Conservation (phyloP, 2,113 vertebrate species). For the Syrmaticus mikado region DNA sequence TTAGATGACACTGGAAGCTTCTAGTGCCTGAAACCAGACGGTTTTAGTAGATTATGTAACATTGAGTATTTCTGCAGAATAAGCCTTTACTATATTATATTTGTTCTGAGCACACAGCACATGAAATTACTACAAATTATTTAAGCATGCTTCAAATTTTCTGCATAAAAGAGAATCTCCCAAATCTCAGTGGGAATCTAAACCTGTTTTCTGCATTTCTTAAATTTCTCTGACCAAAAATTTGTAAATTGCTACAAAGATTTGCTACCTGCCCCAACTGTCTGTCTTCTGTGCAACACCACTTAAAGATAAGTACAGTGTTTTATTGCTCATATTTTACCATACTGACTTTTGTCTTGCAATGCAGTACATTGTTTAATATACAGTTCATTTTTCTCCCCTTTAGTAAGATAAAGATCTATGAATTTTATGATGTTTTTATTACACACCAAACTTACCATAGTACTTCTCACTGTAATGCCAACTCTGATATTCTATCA, state of each 20-base stretch:
- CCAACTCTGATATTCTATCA: background rate
- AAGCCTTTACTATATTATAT: background rate
- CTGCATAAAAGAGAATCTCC: background rate
- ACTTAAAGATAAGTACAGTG: background rate
- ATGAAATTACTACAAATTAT: background rate
- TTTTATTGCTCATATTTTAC: background rate
- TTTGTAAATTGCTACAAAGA: background rate
- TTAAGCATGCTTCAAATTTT: background rate
- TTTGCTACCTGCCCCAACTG: background rate
- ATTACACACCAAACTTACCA: background rate
- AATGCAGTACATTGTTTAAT: background rate
- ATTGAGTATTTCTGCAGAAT: background rate
- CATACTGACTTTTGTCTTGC: background rate
- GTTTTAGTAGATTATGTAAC: slow-evolving; percentile 19
- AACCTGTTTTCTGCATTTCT: background rate
- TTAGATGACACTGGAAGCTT: slow-evolving; percentile 1
- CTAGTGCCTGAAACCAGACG: slow-evolving; percentile 36
- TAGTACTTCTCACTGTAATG: background rate
- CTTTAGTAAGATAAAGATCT: slow-evolving; percentile 29
- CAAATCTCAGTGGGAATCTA: background rate
- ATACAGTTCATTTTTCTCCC: background rate
- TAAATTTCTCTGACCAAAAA: background rate
- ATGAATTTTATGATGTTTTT: background rate
- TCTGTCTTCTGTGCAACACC: background rate
- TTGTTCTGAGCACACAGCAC: background rate